phyloP scores from a whole-genome alignment of 1,140 invertebrate species.

The Drosophila eugracilis region DNA sequence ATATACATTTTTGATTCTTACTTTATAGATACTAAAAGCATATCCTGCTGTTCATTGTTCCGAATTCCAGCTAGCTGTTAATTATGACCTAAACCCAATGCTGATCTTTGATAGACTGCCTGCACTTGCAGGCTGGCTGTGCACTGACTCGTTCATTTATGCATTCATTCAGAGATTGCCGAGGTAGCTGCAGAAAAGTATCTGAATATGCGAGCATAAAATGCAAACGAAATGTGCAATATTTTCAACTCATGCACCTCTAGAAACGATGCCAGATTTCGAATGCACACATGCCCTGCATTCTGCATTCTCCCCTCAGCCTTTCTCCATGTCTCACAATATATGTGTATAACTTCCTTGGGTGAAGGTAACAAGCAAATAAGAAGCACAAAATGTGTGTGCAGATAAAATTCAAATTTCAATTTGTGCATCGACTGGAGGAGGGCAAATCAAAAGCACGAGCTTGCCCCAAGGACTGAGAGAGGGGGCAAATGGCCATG shows the following conservation, averaged over 20 bases:
- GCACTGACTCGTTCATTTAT: constrained; percentile 64
- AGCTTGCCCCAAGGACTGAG: constrained; percentile 11
- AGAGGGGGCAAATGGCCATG: constrained; percentile 43
- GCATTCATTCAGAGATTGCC: constrained; percentile 54
- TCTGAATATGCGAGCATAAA: constrained; percentile 56
- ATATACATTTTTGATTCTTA: not conserved
- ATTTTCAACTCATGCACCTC: constrained; percentile 65
- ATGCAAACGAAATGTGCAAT: constrained; percentile 70
- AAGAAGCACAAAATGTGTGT: constrained; percentile 75
- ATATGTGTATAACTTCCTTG: constrained; percentile 3
- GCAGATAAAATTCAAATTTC: constrained; percentile 80
- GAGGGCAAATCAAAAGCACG: constrained; percentile 10
- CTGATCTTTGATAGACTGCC: constrained; percentile 19
- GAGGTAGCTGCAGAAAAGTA: constrained; percentile 4
- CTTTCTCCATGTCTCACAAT: not conserved
- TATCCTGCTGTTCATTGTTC: not conserved
- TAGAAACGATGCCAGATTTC: constrained; percentile 55
- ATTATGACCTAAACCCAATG: constrained; percentile 53
- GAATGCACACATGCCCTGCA: constrained; percentile 21
- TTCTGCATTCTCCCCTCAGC: not conserved
- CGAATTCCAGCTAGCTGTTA: constrained; percentile 2
- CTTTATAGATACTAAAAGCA: not conserved
- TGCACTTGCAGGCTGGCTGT: constrained; percentile 30
- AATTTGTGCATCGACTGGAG: constrained; percentile 68
- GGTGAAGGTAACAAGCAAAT: constrained; percentile 56